These are phyloP conservation scores for Puma concolor DNA, from an alignment of 2,113 vertebrate species.

Conservation along the genomic window DNA sequence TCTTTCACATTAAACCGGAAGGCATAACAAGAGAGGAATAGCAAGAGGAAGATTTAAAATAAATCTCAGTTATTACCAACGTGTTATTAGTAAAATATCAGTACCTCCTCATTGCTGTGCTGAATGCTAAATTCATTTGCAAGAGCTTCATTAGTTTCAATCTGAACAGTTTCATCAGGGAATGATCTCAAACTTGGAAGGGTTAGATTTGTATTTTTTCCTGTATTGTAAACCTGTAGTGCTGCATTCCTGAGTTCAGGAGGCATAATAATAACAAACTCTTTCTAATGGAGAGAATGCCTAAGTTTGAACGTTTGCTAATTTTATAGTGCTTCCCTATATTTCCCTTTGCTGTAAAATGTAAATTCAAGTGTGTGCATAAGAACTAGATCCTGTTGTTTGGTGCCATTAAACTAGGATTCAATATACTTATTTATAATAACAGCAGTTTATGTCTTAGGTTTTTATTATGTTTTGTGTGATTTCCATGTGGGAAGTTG, in stretches of 20 bases:
- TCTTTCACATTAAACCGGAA: constrained; percentile 14
- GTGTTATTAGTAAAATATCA: constrained; percentile 1
- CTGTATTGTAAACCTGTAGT: constrained; percentile 72
- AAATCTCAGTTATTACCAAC: constrained; percentile 3
- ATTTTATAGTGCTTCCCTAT: constrained; percentile 67
- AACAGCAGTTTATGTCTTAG: constrained; percentile 29
- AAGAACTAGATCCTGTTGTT: constrained; percentile 59
- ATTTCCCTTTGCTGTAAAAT: constrained; percentile 59
- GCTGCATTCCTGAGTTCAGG: constrained; percentile 76
- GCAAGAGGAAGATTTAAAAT: constrained; percentile 28
- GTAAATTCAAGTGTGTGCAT: constrained; percentile 59
- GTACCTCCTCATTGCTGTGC: neutral
- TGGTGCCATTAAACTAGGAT: constrained; percentile 39
- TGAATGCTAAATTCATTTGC: neutral
- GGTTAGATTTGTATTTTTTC: constrained; percentile 63
- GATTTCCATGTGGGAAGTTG: neutral
- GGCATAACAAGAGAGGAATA: neutral
- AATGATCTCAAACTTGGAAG: constrained; percentile 51
- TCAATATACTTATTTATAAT: constrained; percentile 52
- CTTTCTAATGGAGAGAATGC: constrained; percentile 60
- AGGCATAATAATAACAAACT: constrained; percentile 72
- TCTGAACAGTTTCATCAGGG: constrained; percentile 45
- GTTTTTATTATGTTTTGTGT: neutral
- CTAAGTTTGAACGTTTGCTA: constrained; percentile 55
- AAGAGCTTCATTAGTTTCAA: constrained; percentile 29